Evolutionary conservation across 2,113 vertebrate genomes (phyloP), one percentile per base, ranked within the genome.

Genomic region (Damaliscus lunatus): DNA sequence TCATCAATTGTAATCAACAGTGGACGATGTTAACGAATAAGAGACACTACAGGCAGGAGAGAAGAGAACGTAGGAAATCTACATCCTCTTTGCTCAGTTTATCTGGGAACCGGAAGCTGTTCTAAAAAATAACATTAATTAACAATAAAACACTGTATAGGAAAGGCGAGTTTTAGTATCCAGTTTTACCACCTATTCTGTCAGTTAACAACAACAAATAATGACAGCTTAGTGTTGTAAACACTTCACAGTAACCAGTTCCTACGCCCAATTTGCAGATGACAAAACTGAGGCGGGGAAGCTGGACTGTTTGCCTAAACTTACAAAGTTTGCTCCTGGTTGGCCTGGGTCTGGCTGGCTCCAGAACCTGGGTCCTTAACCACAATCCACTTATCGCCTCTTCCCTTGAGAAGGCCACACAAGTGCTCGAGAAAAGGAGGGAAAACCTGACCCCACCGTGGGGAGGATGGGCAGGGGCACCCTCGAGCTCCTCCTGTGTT

Each of bases 401-500:
- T 36, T 33, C n/a, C 57, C 80, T 2, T 0, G 5, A 57, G 57
- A 23, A 21, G 36, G 6, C 25, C 59, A 16, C 14, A 1, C 1
- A 19, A 29, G 21, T 12, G n/a, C 55, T 13, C 46, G 27, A 17
- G 31, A 31, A n/a, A 31, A 40, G 31, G 9, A 17, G 19, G 36
- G 36, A 25, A 48, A 6, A 2, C 3, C 9, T 11, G 43, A 10
- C 25, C 29, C 60, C 25, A 8, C 31, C 8, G 4, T 8, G 46
- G 43, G 25, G 2, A 6, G 1, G 8, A 25, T 15, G 17, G 27
- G 40, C 0, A 7, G 7, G 12, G 19, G 16, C 27, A 11, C 2
- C 27, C 14, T 7, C 0, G 7, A 27, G 36, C 8, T 19, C 78
- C 31, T 43, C 3, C 88, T 7, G 9, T 36, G 15, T 62, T 36